Evolutionary conservation across 2,113 vertebrate species (phyloP).

Genomic region (Thunnus thynnus): DNA sequence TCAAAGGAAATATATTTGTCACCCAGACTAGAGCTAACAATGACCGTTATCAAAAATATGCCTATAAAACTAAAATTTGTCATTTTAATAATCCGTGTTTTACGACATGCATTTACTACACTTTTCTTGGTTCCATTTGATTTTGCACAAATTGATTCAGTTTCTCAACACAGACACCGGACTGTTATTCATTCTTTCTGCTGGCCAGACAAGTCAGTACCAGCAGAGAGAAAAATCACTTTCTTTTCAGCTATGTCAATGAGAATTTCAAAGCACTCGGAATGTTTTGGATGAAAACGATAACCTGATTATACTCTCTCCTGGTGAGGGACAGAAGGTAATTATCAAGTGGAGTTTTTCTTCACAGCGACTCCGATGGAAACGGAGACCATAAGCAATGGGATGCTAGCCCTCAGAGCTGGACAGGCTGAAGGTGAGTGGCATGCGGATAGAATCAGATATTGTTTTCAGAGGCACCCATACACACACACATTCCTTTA

Average conservation of each 20-base stretch:
- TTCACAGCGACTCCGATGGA: conserved; percentile 54
- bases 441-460: conserved; percentile 80
- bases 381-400: conserved; percentile 60
- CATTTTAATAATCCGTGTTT: too few species aligned
- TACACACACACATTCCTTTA: conserved; percentile 74
- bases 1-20: not conserved
- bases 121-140: not conserved
- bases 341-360: conserved; percentile 68
- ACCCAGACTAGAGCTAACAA: not conserved
- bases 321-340: conserved; percentile 69
- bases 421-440: conserved; percentile 75
- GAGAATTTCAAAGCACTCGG: conserved; percentile 63
- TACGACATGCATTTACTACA: not conserved
- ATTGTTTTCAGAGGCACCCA: conserved; percentile 77
- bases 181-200: conserved; percentile 21
- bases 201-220: conserved; percentile 27
- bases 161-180: conserved; percentile 5
- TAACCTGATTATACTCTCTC: conserved; percentile 75
- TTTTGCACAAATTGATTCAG: conserved; percentile 21
- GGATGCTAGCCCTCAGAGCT: conserved; percentile 55
- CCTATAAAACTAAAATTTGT: not conserved
- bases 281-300: conserved; percentile 73
- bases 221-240: conserved; percentile 38
- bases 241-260: conserved; percentile 57
- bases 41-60: not conserved